phyloP scores from a whole-genome alignment of 2,888 invertebrate species.

The Heliconius erato region DNA sequence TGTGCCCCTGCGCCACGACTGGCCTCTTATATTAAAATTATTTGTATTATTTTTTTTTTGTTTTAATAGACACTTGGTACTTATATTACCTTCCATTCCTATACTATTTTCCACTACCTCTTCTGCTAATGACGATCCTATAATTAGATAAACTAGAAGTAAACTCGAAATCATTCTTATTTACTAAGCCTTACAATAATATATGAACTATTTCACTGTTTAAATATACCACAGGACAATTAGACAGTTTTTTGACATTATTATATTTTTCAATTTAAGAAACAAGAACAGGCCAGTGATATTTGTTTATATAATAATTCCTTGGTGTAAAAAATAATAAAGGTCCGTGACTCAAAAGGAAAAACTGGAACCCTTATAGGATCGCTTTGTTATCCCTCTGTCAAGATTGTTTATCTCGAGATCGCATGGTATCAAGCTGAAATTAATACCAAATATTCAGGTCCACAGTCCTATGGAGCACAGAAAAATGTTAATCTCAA shows the following conservation, averaged over 20 bases:
- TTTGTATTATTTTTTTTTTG: neutral
- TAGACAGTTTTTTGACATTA: neutral
- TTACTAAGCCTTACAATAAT: neutral
- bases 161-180: constrained; percentile 3
- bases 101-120: neutral
- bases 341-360: no score
- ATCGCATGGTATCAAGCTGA: no score
- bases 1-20: no score
- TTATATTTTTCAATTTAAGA: neutral
- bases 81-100: neutral
- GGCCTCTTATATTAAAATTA: no score
- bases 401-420: no score
- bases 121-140: neutral
- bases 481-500: no score
- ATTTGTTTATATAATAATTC: neutral
- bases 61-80: neutral
- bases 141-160: neutral
- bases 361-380: no score
- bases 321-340: no score
- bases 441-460: no score
- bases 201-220: neutral
- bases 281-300: neutral
- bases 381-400: no score
- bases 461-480: no score
- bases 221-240: neutral